These are phyloP conservation scores for Orientallactaga sibirica DNA, from an alignment of 2,797 vertebrate species.

Conservation along the genomic window DNA sequence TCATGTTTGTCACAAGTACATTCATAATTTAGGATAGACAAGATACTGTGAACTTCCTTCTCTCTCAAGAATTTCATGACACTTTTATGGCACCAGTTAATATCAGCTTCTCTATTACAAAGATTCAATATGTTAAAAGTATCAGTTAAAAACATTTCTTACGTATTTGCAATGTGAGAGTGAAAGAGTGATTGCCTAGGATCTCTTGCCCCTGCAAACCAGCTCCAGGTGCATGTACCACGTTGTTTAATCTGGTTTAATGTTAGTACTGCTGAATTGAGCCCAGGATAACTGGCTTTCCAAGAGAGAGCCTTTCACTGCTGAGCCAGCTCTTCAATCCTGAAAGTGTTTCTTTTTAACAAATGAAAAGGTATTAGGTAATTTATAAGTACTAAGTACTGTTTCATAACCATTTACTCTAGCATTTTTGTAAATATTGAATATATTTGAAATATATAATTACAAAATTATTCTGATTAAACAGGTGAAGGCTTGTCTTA, in stretches of 20 bases:
- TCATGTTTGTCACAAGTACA: not conserved
- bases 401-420: not conserved
- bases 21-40: not conserved
- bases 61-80: not conserved
- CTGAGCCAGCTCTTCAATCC: no score
- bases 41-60: not conserved
- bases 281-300: no score
- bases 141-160: not conserved
- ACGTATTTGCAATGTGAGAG: no score
- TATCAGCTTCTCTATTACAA: not conserved
- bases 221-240: no score
- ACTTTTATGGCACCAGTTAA: not conserved
- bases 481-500: slow-evolving; percentile 58
- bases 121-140: not conserved
- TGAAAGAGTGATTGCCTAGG: no score
- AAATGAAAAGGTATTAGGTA: not conserved
- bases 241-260: no score
- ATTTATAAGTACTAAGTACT: not conserved
- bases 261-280: no score
- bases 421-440: not conserved
- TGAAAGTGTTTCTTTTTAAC: not conserved
- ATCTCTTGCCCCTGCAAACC: no score
- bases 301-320: no score
- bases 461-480: slow-evolving; percentile 55
- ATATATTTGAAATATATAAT: not conserved